Conservation (phyloP, 2,113 vertebrate genomes). For the Upupa epops region DNA sequence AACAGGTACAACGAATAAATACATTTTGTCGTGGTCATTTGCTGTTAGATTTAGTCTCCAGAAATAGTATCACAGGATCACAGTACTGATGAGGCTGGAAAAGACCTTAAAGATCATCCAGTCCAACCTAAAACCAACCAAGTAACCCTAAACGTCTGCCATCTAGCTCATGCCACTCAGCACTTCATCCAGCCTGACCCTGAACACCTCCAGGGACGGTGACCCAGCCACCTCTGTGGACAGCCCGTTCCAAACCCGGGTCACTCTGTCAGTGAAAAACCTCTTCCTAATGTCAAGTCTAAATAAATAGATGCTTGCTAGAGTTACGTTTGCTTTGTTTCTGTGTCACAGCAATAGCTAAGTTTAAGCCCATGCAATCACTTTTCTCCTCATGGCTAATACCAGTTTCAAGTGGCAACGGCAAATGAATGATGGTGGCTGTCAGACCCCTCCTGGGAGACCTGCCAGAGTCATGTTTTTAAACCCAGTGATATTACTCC, state of each 20-base stretch:
- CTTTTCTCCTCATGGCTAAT: constrained; percentile 25
- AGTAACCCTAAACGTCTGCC: too few species aligned
- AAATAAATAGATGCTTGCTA: background rate
- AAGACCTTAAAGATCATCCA: too few species aligned
- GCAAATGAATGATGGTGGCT: constrained; percentile 12
- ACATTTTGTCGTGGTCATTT: background rate
- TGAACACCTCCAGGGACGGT: too few species aligned
- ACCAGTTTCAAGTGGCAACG: constrained; percentile 39
- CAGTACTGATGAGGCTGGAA: too few species aligned
- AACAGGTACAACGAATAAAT: background rate
- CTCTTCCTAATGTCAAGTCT: too few species aligned
- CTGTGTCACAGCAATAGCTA: background rate
- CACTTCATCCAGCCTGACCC: too few species aligned
- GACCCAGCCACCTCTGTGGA: too few species aligned
- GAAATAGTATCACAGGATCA: too few species aligned
- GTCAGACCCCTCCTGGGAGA: constrained; percentile 29
- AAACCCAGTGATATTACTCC: constrained; percentile 50
- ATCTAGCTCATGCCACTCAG: too few species aligned
- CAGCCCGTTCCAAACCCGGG: too few species aligned
- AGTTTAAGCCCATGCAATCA: background rate
- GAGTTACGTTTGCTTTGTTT: background rate
- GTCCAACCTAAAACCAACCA: too few species aligned
- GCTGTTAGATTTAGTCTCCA: background rate
- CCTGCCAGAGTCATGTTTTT: constrained; percentile 23
- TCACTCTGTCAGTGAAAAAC: too few species aligned